phyloP scores from a whole-genome alignment of 2,113 vertebrate species.

The Catagonus wagneri region DNA sequence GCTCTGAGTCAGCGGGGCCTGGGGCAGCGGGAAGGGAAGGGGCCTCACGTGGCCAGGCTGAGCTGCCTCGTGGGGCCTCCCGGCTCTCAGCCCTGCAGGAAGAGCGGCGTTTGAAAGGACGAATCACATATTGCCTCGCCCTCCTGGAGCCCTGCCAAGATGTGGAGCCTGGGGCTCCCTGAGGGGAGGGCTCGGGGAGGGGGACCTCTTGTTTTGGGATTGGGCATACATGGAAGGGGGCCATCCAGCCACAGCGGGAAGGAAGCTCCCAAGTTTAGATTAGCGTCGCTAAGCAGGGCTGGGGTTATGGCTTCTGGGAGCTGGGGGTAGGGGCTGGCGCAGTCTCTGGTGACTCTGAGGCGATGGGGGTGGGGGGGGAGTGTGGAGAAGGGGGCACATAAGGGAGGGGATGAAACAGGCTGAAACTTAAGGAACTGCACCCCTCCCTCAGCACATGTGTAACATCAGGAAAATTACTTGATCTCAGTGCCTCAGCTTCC shows the following conservation, averaged over 20 bases:
- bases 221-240: not conserved
- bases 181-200: not conserved
- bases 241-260: not conserved
- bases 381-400: not conserved
- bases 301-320: not conserved
- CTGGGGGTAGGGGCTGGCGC: not conserved
- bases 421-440: not conserved
- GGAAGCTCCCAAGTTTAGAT: not conserved
- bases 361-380: too few species aligned
- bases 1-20: constrained; percentile 67
- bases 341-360: not conserved
- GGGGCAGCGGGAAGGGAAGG: not conserved
- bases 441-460: not conserved
- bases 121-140: constrained; percentile 59
- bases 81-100: constrained; percentile 70
- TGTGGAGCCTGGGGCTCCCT: not conserved
- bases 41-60: constrained; percentile 70
- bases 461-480: not conserved
- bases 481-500: not conserved
- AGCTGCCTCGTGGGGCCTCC: constrained; percentile 51
- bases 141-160: constrained; percentile 36
- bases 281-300: not conserved
- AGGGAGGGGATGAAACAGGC: not conserved
- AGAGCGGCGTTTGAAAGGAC: constrained; percentile 70
- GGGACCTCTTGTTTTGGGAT: not conserved